Evolutionary conservation across 2,797 vertebrate genomes (phyloP), one percentile per base, ranked within the genome.

Genomic region (Diceros bicornis): DNA sequence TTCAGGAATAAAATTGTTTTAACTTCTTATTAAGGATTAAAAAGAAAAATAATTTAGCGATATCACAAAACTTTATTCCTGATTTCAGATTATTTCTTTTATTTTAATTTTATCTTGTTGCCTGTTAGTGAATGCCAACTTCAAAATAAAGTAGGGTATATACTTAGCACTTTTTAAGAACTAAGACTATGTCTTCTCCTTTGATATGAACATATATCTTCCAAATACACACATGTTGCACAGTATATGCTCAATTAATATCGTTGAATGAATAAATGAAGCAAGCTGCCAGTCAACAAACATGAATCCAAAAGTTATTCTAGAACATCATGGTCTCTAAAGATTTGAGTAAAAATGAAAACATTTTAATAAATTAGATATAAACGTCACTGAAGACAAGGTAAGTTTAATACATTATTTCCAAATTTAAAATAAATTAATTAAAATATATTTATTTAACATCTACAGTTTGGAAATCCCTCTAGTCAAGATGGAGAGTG

Each of bases 1-100:
- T 69, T 95, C 25, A 69, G 50, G 1, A 96, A 57, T 97, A 27
- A 64, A 66, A 29, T 77, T 27, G 4, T 78, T 97, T 95, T 6
- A 59, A 55, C 95, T 44, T 50, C 34, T 79, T 37, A 4, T 50
- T 75, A 91, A 77, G 62, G 18, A 86, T 50, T 86, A 78, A 9
- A 92, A 14, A 41, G 62, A 88, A 66, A 62, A 92, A 14, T 96
- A 92, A 91, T 75, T 75, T 68, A 71, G 21, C 5, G 72, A 68
- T 57, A 14, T 81, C 32, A 66, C 44, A 85, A 85, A 83, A 72
- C 14, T 61, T 71, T 86, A 93, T 75, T 68, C 20, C 32, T 52
- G 18, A 62, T 61, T 92, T 90, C 18, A 93, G 17, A 55, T 78
- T 82, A 92, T 62, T 89, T 91, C 0, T 47, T 44, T 4, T 78